These are phyloP conservation scores for Ellobium chinense DNA, from an alignment of 2,888 invertebrate genomes.

Conservation along the genomic window DNA sequence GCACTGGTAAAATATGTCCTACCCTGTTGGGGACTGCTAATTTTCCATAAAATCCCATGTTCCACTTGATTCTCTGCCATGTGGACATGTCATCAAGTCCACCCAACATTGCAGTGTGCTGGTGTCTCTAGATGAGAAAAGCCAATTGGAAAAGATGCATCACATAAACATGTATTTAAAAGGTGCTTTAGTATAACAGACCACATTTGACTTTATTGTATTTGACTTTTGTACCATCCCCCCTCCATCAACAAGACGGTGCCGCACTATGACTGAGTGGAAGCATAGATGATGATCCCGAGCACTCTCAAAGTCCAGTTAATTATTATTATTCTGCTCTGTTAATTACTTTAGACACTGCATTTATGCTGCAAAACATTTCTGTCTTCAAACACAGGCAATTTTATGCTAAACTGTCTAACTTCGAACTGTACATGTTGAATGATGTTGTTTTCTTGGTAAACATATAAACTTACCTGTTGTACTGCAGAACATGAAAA, in stretches of 20 bases:
- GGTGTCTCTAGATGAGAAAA: slow-evolving; percentile 9
- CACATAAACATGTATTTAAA: background rate
- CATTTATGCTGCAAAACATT: no score
- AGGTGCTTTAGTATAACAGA: background rate
- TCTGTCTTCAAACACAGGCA: no score
- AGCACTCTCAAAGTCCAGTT: no score
- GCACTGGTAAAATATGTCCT: slow-evolving; percentile 8
- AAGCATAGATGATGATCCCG: no score
- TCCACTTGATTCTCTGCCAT: slow-evolving; percentile 34
- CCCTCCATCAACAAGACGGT: no score
- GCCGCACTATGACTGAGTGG: no score
- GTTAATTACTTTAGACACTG: no score
- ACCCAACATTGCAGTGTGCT: background rate
- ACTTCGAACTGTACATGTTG: no score
- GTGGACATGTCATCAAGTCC: slow-evolving; percentile 17
- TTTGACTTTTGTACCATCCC: no score
- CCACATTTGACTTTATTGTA: background rate
- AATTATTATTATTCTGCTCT: no score
- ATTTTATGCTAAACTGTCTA: no score
- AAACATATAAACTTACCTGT: slow-evolving; percentile 4
- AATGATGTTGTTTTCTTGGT: background rate
- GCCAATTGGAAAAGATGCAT: background rate
- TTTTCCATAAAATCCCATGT: slow-evolving; percentile 43
- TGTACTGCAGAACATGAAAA: background rate
- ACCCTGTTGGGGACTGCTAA: slow-evolving; percentile 22